Percentiles rank a stretch among this genome's conserved stretches.
phyloP scores from a whole-genome alignment of 2,797 vertebrate species.

The Bufotes viridis region DNA sequence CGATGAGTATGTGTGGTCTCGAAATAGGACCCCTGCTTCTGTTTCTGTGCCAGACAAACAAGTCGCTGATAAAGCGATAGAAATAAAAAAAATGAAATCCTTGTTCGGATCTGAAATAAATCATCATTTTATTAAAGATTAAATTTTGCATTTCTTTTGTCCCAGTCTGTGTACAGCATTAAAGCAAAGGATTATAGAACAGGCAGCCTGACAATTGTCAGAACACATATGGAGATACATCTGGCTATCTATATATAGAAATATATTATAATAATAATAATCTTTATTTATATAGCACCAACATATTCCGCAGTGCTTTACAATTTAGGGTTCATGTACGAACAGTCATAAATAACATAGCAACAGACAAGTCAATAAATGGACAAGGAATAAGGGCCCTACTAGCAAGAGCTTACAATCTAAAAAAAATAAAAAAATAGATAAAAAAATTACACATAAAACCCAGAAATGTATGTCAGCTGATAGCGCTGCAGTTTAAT shows the following conservation, averaged over 20 bases:
- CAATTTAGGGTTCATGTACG: too few species aligned
- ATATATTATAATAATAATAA: too few species aligned
- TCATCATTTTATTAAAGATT: constrained; percentile 38
- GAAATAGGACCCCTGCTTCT: constrained; percentile 45
- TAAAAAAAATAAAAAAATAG: neutral
- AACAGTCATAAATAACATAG: too few species aligned
- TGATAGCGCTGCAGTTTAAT: constrained; percentile 1
- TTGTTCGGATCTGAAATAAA: constrained; percentile 43
- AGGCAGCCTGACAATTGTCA: constrained; percentile 13
- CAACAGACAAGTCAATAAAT: too few species aligned
- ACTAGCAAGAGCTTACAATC: too few species aligned
- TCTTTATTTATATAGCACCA: too few species aligned
- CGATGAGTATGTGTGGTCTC: constrained; percentile 53
- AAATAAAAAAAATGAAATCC: constrained; percentile 44
- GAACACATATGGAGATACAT: constrained; percentile 32
- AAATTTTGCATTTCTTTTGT: constrained; percentile 40
- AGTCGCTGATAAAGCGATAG: constrained; percentile 25
- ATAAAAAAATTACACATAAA: neutral
- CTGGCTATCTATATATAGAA: constrained; percentile 44
- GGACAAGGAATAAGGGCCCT: too few species aligned
- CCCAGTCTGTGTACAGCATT: neutral
- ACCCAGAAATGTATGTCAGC: neutral
- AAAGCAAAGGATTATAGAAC: neutral
- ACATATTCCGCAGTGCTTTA: too few species aligned
- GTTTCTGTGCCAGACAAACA: constrained; percentile 45